A percentile compares a stretch with the other conserved stretches of the same genome.
These are phyloP conservation scores for Aplocera efformata DNA, from an alignment of 2,888 invertebrate species.

Conservation along the genomic window DNA sequence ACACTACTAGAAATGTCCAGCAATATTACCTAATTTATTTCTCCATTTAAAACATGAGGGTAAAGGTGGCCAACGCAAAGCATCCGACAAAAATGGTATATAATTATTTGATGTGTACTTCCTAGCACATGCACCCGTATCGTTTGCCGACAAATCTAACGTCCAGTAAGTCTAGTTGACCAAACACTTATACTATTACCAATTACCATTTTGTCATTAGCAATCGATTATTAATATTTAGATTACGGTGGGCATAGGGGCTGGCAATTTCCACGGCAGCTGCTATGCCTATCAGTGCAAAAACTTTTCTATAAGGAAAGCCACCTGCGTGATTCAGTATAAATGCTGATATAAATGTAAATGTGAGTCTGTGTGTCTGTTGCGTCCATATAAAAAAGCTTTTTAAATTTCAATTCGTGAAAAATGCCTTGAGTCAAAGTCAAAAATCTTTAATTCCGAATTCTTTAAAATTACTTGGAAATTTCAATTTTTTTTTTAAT, in stretches of 20 bases:
- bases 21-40: too few species aligned
- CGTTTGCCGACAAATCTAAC: constrained; percentile 56
- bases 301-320: constrained; percentile 68
- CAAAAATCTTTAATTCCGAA: too few species aligned
- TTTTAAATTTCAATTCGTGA: too few species aligned
- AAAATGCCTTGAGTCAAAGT: too few species aligned
- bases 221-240: constrained; percentile 73
- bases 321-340: constrained; percentile 58
- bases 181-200: constrained; percentile 44
- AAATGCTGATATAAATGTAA: constrained; percentile 31
- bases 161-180: constrained; percentile 61
- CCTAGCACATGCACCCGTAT: constrained; percentile 69
- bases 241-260: constrained; percentile 74
- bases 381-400: too few species aligned
- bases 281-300: constrained; percentile 72
- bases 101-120: constrained; percentile 3
- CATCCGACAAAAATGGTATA: constrained; percentile 4
- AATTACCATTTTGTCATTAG: constrained; percentile 77
- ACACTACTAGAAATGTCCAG: too few species aligned
- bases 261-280: constrained; percentile 71
- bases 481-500: too few species aligned
- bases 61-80: constrained; percentile 14
- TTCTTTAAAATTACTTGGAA: too few species aligned
- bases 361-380: too few species aligned
- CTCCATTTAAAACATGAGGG: neutral